A percentile compares a stretch with the other conserved stretches of the same genome.
phyloP scores from a whole-genome alignment of 2,113 vertebrate genomes.

The Sula dactylatra region DNA sequence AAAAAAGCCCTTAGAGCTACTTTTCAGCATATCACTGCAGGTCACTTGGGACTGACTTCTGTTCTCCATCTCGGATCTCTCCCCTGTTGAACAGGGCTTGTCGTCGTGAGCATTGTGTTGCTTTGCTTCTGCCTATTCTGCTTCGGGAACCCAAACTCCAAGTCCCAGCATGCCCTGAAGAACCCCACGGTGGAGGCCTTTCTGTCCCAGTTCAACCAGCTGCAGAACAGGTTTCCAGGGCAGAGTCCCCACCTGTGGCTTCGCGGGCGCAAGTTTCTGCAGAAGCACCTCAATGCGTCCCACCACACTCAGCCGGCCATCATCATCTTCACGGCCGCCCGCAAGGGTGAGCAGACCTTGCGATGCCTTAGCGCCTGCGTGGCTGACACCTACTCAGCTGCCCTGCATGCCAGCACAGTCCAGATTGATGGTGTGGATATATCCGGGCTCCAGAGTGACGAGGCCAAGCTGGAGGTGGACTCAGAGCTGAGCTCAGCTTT shows the following conservation, averaged over 20 bases:
- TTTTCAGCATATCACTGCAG: not conserved
- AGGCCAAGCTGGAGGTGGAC: conserved; percentile 86
- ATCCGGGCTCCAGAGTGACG: conserved; percentile 76
- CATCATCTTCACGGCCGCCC: conserved; percentile 84
- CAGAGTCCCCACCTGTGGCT: conserved; percentile 85
- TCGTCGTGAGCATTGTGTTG: fast-evolving
- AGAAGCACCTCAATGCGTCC: conserved; percentile 79
- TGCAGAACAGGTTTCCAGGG: conserved; percentile 77
- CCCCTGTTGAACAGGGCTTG: not conserved
- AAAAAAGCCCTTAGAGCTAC: not conserved
- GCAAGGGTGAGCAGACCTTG: conserved; percentile 75
- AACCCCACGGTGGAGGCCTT: conserved; percentile 69
- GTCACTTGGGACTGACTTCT: not conserved
- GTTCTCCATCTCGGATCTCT: not conserved
- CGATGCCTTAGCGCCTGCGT: conserved; percentile 80
- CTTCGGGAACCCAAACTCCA: not conserved
- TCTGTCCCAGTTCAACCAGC: conserved; percentile 66
- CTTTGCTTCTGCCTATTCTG: not conserved
- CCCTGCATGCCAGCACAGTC: conserved; percentile 71
- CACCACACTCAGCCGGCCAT: conserved; percentile 83
- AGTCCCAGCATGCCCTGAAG: not conserved
- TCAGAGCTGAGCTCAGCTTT: conserved; percentile 79
- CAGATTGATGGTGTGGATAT: conserved; percentile 73
- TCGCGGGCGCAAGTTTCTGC: conserved; percentile 80
- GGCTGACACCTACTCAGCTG: conserved; percentile 76